Conservation (phyloP, 2,888 invertebrate species). For the Ptychoptera albimana region DNA sequence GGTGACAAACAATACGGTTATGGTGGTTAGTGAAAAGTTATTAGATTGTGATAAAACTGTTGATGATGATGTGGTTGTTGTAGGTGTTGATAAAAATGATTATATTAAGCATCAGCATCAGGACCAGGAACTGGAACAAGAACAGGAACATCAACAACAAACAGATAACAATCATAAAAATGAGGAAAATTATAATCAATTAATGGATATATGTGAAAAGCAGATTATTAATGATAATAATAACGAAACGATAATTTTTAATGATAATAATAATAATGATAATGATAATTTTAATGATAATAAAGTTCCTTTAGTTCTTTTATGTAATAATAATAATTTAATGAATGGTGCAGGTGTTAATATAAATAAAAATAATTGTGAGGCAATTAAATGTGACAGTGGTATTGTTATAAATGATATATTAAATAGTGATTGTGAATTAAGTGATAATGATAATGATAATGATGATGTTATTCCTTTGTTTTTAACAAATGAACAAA, state of each 20-base stretch:
- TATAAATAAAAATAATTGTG: too few species aligned
- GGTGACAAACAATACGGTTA: too few species aligned
- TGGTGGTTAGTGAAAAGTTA: too few species aligned
- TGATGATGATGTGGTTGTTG: too few species aligned
- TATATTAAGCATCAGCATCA: too few species aligned
- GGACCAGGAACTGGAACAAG: too few species aligned
- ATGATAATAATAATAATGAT: background rate
- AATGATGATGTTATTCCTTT: background rate
- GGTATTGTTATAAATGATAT: background rate
- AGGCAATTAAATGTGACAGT: background rate
- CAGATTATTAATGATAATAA: background rate
- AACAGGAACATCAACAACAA: too few species aligned
- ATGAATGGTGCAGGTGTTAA: too few species aligned
- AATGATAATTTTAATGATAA: constrained; percentile 1
- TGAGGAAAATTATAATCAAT: background rate
- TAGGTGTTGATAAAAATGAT: too few species aligned
- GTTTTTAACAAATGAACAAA: background rate
- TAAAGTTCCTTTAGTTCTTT: background rate
- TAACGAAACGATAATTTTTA: background rate
- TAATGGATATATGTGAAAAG: background rate
- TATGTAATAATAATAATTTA: background rate
- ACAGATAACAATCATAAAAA: background rate
- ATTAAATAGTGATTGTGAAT: background rate
- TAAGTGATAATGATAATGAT: background rate
- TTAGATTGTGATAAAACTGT: too few species aligned